These are phyloP conservation scores for Chloroceryle aenea DNA, from an alignment of 2,113 vertebrate species.

Conservation along the genomic window DNA sequence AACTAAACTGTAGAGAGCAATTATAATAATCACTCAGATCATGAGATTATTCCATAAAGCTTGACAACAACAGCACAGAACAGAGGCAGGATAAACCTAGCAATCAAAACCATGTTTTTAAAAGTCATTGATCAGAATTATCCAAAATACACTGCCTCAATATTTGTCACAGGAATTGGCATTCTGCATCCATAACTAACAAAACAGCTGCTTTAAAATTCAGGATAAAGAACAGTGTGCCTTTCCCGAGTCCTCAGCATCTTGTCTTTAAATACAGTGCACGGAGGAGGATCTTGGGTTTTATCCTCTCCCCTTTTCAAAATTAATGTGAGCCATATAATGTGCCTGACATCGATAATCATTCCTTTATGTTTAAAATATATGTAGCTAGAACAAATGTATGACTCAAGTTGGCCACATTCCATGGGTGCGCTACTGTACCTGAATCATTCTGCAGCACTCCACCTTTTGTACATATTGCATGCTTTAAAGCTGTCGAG, in stretches of 20 bases:
- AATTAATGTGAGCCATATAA: constrained; percentile 5
- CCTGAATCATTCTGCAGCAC: background rate
- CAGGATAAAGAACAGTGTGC: background rate
- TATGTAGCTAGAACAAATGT: background rate
- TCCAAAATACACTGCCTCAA: background rate
- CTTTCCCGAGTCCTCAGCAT: background rate
- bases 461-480: background rate
- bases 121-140: background rate
- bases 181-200: background rate
- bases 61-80: background rate
- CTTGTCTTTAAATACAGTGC: background rate
- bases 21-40: constrained; percentile 22
- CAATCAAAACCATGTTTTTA: background rate
- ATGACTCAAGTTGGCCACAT: background rate
- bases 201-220: background rate
- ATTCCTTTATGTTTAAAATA: constrained; percentile 53
- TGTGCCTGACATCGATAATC: background rate
- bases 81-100: background rate
- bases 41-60: background rate
- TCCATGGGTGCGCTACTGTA: background rate
- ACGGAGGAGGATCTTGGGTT: background rate
- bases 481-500: constrained; percentile 25
- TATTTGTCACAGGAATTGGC: background rate
- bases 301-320: background rate
- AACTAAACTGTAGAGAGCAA: background rate